Evolutionary conservation across 1,140 invertebrate species (phyloP), one percentile per base, ranked within the genome.

Genomic region (Scaptomyza graminum): DNA sequence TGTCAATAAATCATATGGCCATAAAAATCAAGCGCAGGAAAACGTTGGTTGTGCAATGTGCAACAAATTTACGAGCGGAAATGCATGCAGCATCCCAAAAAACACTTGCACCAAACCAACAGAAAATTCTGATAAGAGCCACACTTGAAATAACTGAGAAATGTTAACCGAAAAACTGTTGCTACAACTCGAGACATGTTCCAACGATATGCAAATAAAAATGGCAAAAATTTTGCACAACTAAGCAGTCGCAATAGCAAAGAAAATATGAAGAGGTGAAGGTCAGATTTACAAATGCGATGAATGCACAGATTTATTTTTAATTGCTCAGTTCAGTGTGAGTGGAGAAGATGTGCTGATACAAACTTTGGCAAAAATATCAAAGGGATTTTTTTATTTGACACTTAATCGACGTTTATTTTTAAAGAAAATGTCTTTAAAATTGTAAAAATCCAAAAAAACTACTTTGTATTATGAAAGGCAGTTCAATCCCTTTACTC

Each of bases 1-100:
- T 89, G 83, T 89, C 84, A 88, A 88, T 88, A 88, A 88, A 88
- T 88, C 84, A 88, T 65, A 49, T 73, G 66, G 50, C 63, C 12
- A 59, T 79, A 66, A 70, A 78, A 83, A 83, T 83, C 79, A 83
- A 78, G 49, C 46, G 61, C 67, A 88, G 83, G 75, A 88, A 85
- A 76, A 88, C 49, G 70, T 82, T 69, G 37, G 3, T n/a, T 12
- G 7, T 37, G 37, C 37, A 39, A 39, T 12, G 12, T 66, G 63
- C 78, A 60, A 50, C 66, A 69, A 82, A 85, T 80, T 67, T 75
- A 47, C 52, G 46, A 62, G n/a, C 55, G 69, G 69, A 67, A 60
- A 72, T 60, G 62, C 54, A 71, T 43, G 28, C 61, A 34, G 37
- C 61, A 34, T 15, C 46, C n/a, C n/a, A 22, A 28, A 22, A 49